Conservation (phyloP, 2,888 invertebrate species). For the Nomada hirtipes region DNA sequence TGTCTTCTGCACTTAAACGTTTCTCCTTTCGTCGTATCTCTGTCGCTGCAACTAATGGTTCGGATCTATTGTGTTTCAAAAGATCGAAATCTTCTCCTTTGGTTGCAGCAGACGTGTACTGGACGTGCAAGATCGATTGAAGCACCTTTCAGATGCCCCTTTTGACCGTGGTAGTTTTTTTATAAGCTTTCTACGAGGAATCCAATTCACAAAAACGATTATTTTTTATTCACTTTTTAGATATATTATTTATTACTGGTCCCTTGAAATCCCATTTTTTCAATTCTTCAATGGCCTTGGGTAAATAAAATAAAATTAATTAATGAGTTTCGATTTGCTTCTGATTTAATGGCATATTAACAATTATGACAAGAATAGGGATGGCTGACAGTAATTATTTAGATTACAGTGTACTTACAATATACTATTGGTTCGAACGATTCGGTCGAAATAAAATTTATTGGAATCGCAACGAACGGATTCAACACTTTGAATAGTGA, state of each 20-base stretch:
- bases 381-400: no score
- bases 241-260: background rate
- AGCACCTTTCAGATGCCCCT: constrained; percentile 5
- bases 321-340: no score
- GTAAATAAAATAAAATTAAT: no score
- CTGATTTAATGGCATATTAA: no score
- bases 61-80: constrained; percentile 51
- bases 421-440: no score
- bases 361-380: no score
- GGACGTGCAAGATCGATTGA: constrained; percentile 31
- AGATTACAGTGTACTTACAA: no score
- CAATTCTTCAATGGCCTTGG: background rate
- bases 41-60: constrained; percentile 57
- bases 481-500: no score
- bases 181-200: no score
- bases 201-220: constrained; percentile 8
- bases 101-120: constrained; percentile 24
- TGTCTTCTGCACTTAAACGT: constrained; percentile 52
- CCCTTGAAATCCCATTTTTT: background rate
- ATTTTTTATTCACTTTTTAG: background rate
- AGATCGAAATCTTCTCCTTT: constrained; percentile 40
- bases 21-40: constrained; percentile 41
- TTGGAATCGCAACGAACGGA: no score
- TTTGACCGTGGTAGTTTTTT: background rate
- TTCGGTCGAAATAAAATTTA: no score